Evolutionary conservation across 2,797 vertebrate genomes (phyloP), one percentile per base, ranked within the genome.

Genomic region (Buphagus erythrorhynchus): DNA sequence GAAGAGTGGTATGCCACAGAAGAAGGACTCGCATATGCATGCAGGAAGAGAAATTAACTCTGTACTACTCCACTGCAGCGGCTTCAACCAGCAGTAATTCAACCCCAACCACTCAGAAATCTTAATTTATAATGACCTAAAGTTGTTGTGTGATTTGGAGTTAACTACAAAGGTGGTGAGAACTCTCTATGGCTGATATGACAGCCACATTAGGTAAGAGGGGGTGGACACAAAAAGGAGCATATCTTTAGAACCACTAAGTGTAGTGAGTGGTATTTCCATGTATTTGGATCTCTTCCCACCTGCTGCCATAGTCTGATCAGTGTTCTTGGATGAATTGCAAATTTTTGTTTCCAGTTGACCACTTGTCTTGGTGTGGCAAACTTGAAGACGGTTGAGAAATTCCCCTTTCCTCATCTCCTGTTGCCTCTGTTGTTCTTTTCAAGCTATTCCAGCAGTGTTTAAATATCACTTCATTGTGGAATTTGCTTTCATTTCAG

Each of bases 11-110:
- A 17, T 5, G 13, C 29, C 26, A 58, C 43, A 36, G 35, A 28
- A 66, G 8, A 65, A 24, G 16, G 65, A 84, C 7, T 45, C 0
- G 0, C 4, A 16, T 20, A 52, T 74, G 20, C 6, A 25, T 21
- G 25, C 46, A 38, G 31, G 51, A 71, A 35, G 46, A 80, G 62
- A 55, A 82, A 67, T 3, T 0, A 81, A 36, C 38, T 68, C 57
- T 10, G 2, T 26, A 11, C 4, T 61, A 38, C 16, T 78, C 13
- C 15, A 14, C 25, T 61, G 46, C 46, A 42, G 54, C 2, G 1
- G 33, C 69, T 74, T 54, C 63, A 61, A 35, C 7, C 29, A 29
- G 40, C 33, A 52, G 24, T 51, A 38, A 38, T 67, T 74, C 69
- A 67, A 38, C 19, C 29, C 19, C 10, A 77, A 0, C 10, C 9